Conservation (phyloP, 53 echinoderm and acorn worm species). For the Apostichopus leukothele region DNA sequence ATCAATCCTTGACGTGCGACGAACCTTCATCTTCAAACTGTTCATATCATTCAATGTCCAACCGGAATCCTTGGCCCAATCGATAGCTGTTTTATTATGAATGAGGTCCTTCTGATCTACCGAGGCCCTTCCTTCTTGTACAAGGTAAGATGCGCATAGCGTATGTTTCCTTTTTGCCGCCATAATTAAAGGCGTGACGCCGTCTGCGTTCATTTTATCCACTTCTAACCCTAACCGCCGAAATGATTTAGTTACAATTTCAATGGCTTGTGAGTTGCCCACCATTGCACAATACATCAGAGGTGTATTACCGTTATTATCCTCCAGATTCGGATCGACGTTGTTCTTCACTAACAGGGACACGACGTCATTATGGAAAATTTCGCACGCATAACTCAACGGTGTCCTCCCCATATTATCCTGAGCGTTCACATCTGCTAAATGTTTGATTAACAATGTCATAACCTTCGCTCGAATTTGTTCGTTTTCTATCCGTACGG, state of each 20-base stretch:
- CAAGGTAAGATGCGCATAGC: conserved; percentile 73
- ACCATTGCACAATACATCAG: conserved; percentile 80
- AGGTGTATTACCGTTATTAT: conserved; percentile 90
- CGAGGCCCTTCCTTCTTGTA: conserved; percentile 81
- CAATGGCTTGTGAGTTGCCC: conserved; percentile 67
- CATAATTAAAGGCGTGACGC: conserved; percentile 75
- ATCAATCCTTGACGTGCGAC: conserved; percentile 46
- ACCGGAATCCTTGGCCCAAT: conserved; percentile 91
- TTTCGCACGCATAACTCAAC: conserved; percentile 88
- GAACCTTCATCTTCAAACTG: conserved; percentile 53
- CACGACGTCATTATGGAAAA: conserved; percentile 70
- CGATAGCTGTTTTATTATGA: conserved; percentile 75
- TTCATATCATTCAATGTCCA: conserved; percentile 69
- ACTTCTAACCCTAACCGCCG: conserved; percentile 86
- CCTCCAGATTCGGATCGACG: conserved; percentile 83
- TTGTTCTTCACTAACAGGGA: conserved; percentile 79
- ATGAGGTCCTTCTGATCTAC: conserved; percentile 65
- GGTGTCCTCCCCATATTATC: conserved; percentile 88
- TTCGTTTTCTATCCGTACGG: conserved; percentile 60
- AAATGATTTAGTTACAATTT: conserved; percentile 74
- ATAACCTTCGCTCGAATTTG: conserved; percentile 53
- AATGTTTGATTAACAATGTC: conserved; percentile 65
- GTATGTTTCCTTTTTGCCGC: conserved; percentile 50
- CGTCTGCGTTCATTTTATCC: conserved; percentile 82
- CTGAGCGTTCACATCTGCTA: conserved; percentile 74